These are phyloP conservation scores for Dendrolimus punctatus DNA, from an alignment of 1,140 invertebrate species.

Conservation along the genomic window DNA sequence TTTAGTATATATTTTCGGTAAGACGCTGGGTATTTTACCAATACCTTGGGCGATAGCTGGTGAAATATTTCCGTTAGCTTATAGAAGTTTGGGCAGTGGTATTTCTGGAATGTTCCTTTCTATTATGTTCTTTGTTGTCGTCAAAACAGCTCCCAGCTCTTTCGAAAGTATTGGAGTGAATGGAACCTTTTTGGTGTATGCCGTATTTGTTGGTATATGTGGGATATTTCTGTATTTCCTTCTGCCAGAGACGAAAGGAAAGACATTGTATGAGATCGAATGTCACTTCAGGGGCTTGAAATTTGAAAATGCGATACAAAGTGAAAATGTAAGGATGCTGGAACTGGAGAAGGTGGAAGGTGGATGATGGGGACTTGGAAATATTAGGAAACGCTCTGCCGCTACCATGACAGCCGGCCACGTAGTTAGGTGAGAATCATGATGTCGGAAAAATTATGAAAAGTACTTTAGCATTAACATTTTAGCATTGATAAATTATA, in stretches of 20 bases:
- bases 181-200: conserved; percentile 76
- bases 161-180: conserved; percentile 69
- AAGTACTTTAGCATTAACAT: too few relatives aligned
- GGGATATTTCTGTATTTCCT: conserved; percentile 74
- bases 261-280: conserved; percentile 78
- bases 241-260: conserved; percentile 81
- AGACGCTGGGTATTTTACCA: conserved; percentile 62
- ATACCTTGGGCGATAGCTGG: conserved; percentile 74
- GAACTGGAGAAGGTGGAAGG: conserved; percentile 49
- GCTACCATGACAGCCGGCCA: conserved; percentile 30
- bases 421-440: conserved; percentile 21
- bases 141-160: conserved; percentile 74
- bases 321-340: conserved; percentile 26
- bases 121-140: conserved; percentile 75
- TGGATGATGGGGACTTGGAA: conserved; percentile 30
- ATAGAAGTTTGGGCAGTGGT: conserved; percentile 67
- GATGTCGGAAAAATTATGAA: neutral
- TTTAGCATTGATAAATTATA: too few relatives aligned
- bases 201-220: conserved; percentile 69
- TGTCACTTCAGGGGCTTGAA: conserved; percentile 49
- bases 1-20: conserved; percentile 52
- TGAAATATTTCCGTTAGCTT: conserved; percentile 70
- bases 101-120: conserved; percentile 75
- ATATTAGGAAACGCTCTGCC: conserved; percentile 38
- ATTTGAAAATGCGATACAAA: too few relatives aligned